phyloP scores from a whole-genome alignment of 2,888 invertebrate genomes.

The Tortrix viridana region DNA sequence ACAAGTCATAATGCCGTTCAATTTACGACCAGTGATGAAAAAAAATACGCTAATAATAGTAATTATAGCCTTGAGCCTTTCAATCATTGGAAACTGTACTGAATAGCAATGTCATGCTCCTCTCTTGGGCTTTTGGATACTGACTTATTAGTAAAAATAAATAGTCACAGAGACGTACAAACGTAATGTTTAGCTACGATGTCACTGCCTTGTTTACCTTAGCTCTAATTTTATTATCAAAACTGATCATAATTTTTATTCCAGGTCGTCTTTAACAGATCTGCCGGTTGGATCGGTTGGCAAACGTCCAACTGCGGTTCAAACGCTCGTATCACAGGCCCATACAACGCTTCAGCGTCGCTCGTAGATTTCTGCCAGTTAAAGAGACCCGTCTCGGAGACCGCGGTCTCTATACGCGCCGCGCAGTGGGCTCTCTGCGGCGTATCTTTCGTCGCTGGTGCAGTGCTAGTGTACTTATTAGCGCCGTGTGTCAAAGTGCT shows the following conservation, averaged over 20 bases:
- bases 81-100: no score
- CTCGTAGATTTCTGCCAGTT: constrained; percentile 57
- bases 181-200: no score
- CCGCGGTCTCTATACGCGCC: constrained; percentile 64
- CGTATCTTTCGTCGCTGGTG: constrained; percentile 65
- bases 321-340: constrained; percentile 66
- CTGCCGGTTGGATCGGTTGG: constrained; percentile 76
- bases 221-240: no score
- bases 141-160: no score
- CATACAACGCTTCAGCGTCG: constrained; percentile 60
- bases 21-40: no score
- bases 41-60: no score
- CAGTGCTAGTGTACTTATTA: constrained; percentile 64
- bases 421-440: constrained; percentile 72
- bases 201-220: no score
- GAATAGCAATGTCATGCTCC: no score
- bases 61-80: no score
- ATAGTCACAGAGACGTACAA: no score
- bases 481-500: constrained; percentile 67
- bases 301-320: constrained; percentile 73
- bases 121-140: no score
- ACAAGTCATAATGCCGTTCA: no score
- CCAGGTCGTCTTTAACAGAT: constrained; percentile 77
- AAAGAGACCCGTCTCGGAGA: constrained; percentile 51
- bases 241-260: constrained; percentile 41